Percentiles rank a stretch among this genome's conserved stretches.
These are phyloP conservation scores for Petromus typicus DNA, from an alignment of 2,113 vertebrate species.

Conservation along the genomic window DNA sequence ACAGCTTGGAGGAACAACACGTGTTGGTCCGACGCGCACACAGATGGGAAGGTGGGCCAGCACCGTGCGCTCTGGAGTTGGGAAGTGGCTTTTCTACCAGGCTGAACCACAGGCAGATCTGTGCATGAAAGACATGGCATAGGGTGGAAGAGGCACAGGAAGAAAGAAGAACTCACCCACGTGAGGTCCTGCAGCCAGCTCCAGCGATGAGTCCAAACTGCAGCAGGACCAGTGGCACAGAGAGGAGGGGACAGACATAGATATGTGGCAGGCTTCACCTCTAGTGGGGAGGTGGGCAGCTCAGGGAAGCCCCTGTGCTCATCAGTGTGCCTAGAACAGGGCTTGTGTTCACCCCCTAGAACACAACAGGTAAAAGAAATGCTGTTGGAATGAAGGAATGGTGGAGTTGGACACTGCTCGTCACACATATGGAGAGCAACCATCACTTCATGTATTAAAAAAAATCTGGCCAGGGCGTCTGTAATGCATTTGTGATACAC, in stretches of 20 bases:
- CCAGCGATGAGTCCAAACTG: not conserved
- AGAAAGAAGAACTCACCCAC: rapidly evolving
- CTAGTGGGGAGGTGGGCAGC: not conserved
- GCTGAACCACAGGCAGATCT: rapidly evolving
- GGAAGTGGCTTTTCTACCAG: rapidly evolving
- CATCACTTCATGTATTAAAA: not conserved
- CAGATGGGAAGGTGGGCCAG: not conserved
- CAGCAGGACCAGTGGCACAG: not conserved
- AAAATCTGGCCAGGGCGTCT: not conserved
- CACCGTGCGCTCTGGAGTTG: not conserved
- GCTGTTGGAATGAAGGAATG: not conserved
- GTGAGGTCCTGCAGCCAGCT: rapidly evolving
- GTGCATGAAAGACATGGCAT: not conserved
- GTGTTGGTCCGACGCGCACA: not conserved
- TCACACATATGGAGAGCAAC: not conserved
- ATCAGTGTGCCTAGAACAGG: not conserved
- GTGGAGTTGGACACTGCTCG: not conserved
- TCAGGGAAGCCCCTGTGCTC: rapidly evolving
- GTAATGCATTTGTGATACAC: not conserved
- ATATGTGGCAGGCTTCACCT: too few relatives aligned
- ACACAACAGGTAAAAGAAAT: not conserved
- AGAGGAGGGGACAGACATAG: not conserved
- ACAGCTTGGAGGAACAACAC: not conserved
- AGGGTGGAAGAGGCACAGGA: not conserved
- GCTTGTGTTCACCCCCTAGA: not conserved